phyloP scores from a whole-genome alignment of 2,888 invertebrate species.

The Hoplodrina blanda region DNA sequence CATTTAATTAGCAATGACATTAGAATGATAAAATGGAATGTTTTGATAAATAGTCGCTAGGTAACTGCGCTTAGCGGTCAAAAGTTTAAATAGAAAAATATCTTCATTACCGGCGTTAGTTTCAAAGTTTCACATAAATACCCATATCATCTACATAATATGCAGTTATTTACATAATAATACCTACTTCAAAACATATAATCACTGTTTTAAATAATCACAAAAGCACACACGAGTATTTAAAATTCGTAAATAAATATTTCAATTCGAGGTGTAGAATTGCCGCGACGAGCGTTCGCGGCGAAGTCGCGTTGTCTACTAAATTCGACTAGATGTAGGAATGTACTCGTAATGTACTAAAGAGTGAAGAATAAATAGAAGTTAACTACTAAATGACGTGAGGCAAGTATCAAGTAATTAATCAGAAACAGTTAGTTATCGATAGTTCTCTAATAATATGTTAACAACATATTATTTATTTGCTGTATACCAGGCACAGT shows the following conservation, averaged over 20 bases:
- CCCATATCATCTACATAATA: slow-evolving; percentile 26
- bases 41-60: slow-evolving; percentile 16
- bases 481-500: not conserved
- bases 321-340: not conserved
- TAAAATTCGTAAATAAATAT: slow-evolving; percentile 7
- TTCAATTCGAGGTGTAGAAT: not conserved
- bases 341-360: slow-evolving; percentile 17
- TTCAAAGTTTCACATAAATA: slow-evolving; percentile 10
- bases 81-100: slow-evolving; percentile 17
- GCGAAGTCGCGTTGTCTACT: slow-evolving; percentile 27
- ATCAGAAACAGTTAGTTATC: slow-evolving; percentile 2
- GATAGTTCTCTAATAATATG: slow-evolving; percentile 8
- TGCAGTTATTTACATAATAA: slow-evolving; percentile 28
- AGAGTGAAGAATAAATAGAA: not conserved
- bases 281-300: slow-evolving; percentile 18
- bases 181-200: slow-evolving; percentile 27
- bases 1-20: slow-evolving; percentile 44
- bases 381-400: slow-evolving; percentile 11
- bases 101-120: not conserved
- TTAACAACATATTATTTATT: slow-evolving; percentile 10
- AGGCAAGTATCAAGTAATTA: slow-evolving; percentile 1
- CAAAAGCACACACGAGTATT: slow-evolving; percentile 26
- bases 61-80: slow-evolving; percentile 20
- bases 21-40: slow-evolving; percentile 25
- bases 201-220: slow-evolving; percentile 39